A percentile compares a stretch with the other conserved stretches of the same genome.
phyloP scores from a whole-genome alignment of 2,888 invertebrate species.

The Chrysolina haemoptera region DNA sequence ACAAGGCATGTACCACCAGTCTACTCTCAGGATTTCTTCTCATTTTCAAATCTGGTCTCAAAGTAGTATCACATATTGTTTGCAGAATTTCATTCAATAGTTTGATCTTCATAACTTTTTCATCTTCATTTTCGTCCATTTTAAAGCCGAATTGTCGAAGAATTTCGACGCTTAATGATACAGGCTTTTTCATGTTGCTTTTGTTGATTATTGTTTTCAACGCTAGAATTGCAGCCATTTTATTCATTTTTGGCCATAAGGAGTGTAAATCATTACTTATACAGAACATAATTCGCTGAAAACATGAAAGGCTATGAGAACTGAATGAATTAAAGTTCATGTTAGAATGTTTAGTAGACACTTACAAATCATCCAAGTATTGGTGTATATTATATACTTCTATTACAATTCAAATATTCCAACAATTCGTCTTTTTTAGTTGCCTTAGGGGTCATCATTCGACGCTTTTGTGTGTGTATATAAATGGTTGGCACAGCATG shows the following conservation, averaged over 20 bases:
- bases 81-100: conserved; percentile 51
- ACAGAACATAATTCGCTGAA: conserved; percentile 50
- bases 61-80: conserved; percentile 41
- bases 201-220: conserved; percentile 54
- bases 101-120: conserved; percentile 50
- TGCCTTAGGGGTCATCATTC: no score
- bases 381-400: background rate
- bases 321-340: background rate
- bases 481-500: no score
- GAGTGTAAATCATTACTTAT: conserved; percentile 39
- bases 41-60: conserved; percentile 52
- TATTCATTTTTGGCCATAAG: conserved; percentile 43
- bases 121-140: conserved; percentile 46
- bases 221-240: conserved; percentile 37
- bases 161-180: conserved; percentile 51
- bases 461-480: no score
- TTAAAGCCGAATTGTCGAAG: conserved; percentile 46
- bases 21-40: conserved; percentile 58
- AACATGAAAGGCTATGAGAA: conserved; percentile 11
- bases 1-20: conserved; percentile 58
- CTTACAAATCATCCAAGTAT: background rate
- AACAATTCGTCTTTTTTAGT: no score
- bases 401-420: no score
- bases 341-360: background rate
- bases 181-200: conserved; percentile 59